Base-by-base conservation (phyloP, 2,888 invertebrate genomes). In the Andrena minutula region DNA sequence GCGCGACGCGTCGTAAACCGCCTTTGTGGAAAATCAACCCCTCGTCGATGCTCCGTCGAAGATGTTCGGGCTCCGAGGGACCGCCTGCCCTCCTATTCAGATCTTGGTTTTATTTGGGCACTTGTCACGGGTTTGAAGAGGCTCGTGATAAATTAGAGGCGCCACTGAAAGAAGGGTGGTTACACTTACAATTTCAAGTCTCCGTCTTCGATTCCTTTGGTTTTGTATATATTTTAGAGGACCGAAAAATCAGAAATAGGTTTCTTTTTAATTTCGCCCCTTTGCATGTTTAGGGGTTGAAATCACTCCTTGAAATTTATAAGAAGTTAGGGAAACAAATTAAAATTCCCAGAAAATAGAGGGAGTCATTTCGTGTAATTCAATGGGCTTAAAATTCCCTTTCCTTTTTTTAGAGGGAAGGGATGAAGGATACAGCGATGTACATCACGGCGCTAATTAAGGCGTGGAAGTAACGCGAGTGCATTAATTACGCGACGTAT, bases 401-500 rank as follows among this genome's bases (percentile, higher is more conserved):
- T 26, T 4, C 2, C 8, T 20, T 30, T 8, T 12, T 12, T 6
- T 12, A 12, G 1, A 3, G 0, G 2, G 6, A 28, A 10, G 12
- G 60, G 49, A 49, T 16, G 41, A 35, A 8, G 26, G 10, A 2
- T 26, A 0, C 12, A 8, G 4, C n/a, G 12, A 26, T 10, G 28
- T n/a, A 23, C 16, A 6, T 12, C 4, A 23, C 16, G 51, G 53
- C 16, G 49, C 4, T 79, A 56, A 79, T 78, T 78, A 66, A 71
- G 58, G 30, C 53, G 2, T 3, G 61, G 23, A 64, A 61, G 53
- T 30, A 47, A 65, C 20, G 12, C n/a, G 12, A 12, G 16, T 30
- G 53, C 30, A 8, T 79, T 68, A 72, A 80, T 80, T 66, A 68
- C 10, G n/a, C 8, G 28, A 56, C 20, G 71, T 68, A 35, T 79